These are phyloP conservation scores for Oncorhynchus clarkii DNA, from an alignment of 2,113 vertebrate species.

Conservation along the genomic window DNA sequence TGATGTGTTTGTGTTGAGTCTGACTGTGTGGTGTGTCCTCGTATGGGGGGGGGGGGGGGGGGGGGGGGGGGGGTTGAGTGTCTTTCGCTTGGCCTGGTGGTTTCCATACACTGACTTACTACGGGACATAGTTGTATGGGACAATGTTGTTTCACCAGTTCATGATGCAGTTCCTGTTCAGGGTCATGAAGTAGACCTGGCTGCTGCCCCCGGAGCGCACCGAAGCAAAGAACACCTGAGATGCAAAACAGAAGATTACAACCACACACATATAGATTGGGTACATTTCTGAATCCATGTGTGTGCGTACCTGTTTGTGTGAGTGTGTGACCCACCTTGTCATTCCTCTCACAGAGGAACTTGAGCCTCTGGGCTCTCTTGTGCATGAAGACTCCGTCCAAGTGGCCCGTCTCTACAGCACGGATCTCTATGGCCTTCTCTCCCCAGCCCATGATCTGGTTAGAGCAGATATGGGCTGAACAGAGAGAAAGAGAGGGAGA, in stretches of 20 bases:
- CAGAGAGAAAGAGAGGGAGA: not conserved
- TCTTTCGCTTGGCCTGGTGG: conserved; percentile 28
- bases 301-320: too few species aligned
- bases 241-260: not conserved
- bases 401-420: conserved; percentile 89
- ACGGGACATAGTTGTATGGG: not conserved
- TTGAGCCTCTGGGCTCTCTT: conserved; percentile 92
- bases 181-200: conserved; percentile 96
- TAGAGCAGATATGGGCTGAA: conserved; percentile 91
- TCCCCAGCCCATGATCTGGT: conserved; percentile 96
- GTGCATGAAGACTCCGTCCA: conserved; percentile 95
- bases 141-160: conserved; percentile 81
- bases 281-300: too few species aligned
- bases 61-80: conserved; percentile 32
- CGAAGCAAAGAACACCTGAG: conserved; percentile 90
- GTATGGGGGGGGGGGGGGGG: not conserved
- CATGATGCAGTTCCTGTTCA: conserved; percentile 96
- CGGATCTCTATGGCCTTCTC: conserved; percentile 95
- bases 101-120: conserved; percentile 25
- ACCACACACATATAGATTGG: too few species aligned
- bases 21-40: conserved; percentile 21
- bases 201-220: conserved; percentile 92
- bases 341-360: conserved; percentile 90
- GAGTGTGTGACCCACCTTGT: conserved; percentile 76
- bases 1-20: not conserved